phyloP scores from a whole-genome alignment of 2,797 vertebrate species.

The Scarus forsteni region DNA sequence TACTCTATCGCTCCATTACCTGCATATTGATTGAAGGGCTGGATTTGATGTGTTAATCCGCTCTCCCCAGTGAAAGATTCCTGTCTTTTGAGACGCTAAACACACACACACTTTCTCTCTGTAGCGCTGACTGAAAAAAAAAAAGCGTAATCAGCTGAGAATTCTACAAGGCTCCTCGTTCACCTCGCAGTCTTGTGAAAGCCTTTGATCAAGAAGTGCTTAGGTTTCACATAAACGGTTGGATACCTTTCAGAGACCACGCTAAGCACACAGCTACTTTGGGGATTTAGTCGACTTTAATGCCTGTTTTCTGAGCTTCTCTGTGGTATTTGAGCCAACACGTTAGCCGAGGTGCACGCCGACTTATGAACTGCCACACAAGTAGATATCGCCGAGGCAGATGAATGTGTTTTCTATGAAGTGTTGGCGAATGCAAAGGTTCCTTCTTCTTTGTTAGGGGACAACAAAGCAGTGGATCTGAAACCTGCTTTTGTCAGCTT shows the following conservation, averaged over 20 bases:
- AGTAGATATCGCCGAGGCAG: conserved; percentile 49
- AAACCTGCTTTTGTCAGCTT: conserved; percentile 33
- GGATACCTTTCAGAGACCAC: conserved; percentile 77
- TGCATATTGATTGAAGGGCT: conserved; percentile 75
- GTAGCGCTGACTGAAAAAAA: conserved; percentile 18
- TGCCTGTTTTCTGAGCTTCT: conserved; percentile 80
- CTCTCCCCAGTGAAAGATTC: conserved; percentile 73
- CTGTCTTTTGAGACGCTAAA: conserved; percentile 71
- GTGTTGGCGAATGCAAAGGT: conserved; percentile 20
- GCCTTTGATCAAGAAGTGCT: conserved; percentile 83
- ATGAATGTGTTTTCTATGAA: conserved; percentile 21
- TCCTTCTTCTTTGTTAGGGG: conserved; percentile 5
- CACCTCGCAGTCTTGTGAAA: conserved; percentile 69
- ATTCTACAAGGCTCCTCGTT: conserved; percentile 73
- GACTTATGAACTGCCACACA: conserved; percentile 72
- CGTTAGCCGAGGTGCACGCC: conserved; percentile 67
- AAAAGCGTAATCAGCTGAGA: conserved; percentile 68
- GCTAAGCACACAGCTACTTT: conserved; percentile 73
- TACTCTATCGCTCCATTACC: conserved; percentile 71
- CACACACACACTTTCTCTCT: conserved; percentile 4
- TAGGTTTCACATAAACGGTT: conserved; percentile 77
- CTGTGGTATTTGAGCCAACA: conserved; percentile 75
- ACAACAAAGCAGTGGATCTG: conserved; percentile 21
- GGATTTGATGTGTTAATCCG: conserved; percentile 82
- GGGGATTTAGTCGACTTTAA: conserved; percentile 79